Evolutionary conservation across 2,797 vertebrate genomes (phyloP), one percentile per base, ranked within the genome.

Genomic region (Ispidina lecontei): DNA sequence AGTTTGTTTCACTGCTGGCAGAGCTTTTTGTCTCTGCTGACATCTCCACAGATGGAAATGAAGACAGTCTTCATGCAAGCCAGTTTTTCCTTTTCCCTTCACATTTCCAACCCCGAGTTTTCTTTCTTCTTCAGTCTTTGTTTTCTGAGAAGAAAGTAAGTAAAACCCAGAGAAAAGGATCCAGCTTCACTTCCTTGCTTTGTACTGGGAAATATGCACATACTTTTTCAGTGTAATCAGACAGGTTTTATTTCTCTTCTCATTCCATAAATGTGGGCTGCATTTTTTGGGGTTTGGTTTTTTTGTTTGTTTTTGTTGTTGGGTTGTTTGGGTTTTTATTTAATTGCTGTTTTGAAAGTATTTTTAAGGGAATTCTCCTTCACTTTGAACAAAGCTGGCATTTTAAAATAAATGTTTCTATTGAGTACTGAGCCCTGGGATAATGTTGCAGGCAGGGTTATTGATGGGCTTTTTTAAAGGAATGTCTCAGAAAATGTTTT

Each of bases 301-400:
- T 18, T 44, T 44, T 44, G 18, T 18, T 43, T 26, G 11, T 10
- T 35, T 35, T 10, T 37, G 11, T 37, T 14, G 37, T 39, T 39
- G 37, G 6, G 37, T 39, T 39, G 6, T 39, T 39, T 39, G 5
- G 12, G 14, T 52, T 35, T 83, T 19, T 3, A 51, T 68, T 11
- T 7, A 65, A 80, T 46, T 72, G 6, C 25, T 86, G 21, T 62
- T 92, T 77, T 68, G 22, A 58, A 91, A 71, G 25, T 43, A 26
- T 89, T 93, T 88, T 76, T 65, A 90, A 41, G 12, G 72, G 29
- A 60, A 31, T 77, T 85, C 29, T 90, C 46, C 84, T 88, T 75
- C 77, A 39, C 68, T 94, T 64, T 74, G 54, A 79, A 59, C 85
- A 84, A 71, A 72, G 7, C 29, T 84, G 64, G 22, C 58, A 19